Conservation (phyloP, 2,888 invertebrate species). For the Trissoscelio sp. region DNA sequence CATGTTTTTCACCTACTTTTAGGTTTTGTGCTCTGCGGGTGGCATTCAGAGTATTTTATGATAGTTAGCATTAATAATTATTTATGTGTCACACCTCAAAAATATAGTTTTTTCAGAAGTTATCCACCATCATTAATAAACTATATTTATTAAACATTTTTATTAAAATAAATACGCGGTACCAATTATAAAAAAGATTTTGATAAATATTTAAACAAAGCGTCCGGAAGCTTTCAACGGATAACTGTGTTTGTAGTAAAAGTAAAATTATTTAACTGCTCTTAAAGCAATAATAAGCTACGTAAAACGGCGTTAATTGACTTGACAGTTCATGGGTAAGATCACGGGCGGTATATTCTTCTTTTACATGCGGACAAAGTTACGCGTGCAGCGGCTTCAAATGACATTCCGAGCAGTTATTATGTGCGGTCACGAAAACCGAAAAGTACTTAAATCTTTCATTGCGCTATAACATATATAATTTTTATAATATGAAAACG, state of each 20-base stretch:
- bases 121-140: too few relatives aligned
- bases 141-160: too few relatives aligned
- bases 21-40: too few relatives aligned
- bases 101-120: too few relatives aligned
- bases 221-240: not conserved
- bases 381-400: conserved; percentile 5
- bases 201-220: too few relatives aligned
- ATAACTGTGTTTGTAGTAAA: not conserved
- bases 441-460: conserved; percentile 27
- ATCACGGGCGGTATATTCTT: not conserved
- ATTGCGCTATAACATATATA: conserved; percentile 32
- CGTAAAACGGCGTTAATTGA: conserved; percentile 10
- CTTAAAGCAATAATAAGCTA: conserved; percentile 5
- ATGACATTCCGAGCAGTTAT: conserved; percentile 7
- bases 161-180: too few relatives aligned
- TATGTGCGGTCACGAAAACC: conserved; percentile 6
- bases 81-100: too few relatives aligned
- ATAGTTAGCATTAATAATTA: too few relatives aligned
- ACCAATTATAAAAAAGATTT: too few relatives aligned
- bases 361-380: not conserved
- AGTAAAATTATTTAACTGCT: conserved; percentile 4
- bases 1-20: too few relatives aligned
- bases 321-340: not conserved
- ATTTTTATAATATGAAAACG: conserved; percentile 37
- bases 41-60: too few relatives aligned